phyloP scores from a whole-genome alignment of 2,113 vertebrate species.

The Aythya baeri region DNA sequence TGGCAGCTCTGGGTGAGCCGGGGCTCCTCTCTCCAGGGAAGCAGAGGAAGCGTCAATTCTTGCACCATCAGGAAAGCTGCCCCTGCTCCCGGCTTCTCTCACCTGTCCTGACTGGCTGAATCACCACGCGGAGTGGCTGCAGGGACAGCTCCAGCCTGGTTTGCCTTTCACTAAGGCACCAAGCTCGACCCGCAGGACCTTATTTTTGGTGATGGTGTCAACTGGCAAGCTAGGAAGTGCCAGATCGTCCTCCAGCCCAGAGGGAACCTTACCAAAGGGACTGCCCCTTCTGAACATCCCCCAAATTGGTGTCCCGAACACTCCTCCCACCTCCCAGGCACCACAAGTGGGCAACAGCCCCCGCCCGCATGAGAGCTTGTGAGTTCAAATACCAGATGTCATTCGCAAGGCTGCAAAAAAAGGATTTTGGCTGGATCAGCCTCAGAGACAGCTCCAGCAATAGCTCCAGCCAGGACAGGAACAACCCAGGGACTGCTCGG shows the following conservation, averaged over 20 bases:
- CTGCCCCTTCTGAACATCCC: background rate
- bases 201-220: too few relatives aligned
- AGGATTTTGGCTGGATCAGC: background rate
- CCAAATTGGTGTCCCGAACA: too few relatives aligned
- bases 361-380: background rate
- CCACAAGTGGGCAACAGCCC: background rate
- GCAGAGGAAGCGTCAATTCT: background rate
- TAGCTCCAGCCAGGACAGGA: background rate
- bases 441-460: too few relatives aligned
- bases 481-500: background rate
- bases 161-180: background rate
- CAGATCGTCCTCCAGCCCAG: background rate
- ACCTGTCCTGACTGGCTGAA: background rate
- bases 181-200: background rate
- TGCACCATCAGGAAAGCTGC: background rate
- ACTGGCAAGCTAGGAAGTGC: background rate
- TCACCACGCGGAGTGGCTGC: too few relatives aligned
- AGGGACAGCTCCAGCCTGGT: background rate
- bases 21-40: background rate
- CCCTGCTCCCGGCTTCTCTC: background rate
- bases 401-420: background rate
- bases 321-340: background rate
- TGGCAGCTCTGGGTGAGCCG: background rate
- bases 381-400: background rate
- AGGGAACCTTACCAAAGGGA: too few relatives aligned